Percentiles rank a stretch among this genome's conserved stretches.
phyloP scores from a whole-genome alignment of 92 coral and sea anemone species.

The Parazoanthus darwini region DNA sequence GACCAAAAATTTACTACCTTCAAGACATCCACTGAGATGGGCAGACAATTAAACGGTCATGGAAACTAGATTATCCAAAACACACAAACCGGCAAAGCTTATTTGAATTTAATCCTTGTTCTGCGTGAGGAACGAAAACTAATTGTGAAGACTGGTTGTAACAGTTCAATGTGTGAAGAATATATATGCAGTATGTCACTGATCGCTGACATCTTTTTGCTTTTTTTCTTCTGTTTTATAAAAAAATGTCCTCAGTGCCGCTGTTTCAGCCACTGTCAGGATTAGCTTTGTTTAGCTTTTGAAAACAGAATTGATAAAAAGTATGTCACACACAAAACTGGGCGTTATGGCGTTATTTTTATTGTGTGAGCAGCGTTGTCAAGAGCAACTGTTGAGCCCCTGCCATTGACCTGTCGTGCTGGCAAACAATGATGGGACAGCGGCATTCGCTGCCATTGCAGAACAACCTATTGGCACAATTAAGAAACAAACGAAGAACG shows the following conservation, averaged over 20 bases:
- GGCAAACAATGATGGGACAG: conserved; percentile 34
- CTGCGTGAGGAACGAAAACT: no score
- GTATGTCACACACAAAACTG: not conserved
- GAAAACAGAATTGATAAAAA: not conserved
- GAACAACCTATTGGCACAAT: not conserved
- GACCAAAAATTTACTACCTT: not conserved
- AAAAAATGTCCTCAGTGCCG: not conserved
- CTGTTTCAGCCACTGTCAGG: not conserved
- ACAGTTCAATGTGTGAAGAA: not conserved
- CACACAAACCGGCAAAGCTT: not conserved
- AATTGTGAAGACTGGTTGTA: no score
- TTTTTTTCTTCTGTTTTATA: not conserved
- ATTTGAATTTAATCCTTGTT: not conserved
- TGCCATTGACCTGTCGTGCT: not conserved
- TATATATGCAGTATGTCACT: not conserved
- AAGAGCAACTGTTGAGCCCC: conserved; percentile 22
- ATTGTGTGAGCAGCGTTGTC: conserved; percentile 25
- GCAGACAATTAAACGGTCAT: not conserved
- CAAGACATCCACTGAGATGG: not conserved
- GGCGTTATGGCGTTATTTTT: not conserved
- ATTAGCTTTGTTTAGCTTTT: not conserved
- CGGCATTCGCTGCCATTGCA: conserved; percentile 17
- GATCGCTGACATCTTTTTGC: no score
- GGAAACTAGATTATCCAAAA: not conserved
- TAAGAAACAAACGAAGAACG: no score